These are phyloP conservation scores for Synanthedon myopaeformis DNA, from an alignment of 2,888 invertebrate genomes.

Conservation along the genomic window DNA sequence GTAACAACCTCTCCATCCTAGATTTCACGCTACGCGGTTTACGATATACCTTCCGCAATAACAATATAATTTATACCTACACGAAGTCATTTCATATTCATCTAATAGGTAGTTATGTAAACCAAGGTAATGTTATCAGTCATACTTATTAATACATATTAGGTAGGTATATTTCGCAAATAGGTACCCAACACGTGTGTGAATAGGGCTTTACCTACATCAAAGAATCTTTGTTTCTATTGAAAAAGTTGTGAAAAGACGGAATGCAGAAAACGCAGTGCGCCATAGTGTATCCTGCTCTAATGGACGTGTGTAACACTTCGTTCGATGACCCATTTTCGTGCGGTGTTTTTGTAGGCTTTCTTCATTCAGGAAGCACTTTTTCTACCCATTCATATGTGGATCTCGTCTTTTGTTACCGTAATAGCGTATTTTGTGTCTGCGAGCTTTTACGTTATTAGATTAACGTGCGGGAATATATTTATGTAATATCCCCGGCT, in stretches of 20 bases:
- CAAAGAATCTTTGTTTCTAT: too few relatives aligned
- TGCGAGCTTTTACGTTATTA: conserved; percentile 10
- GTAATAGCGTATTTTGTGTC: conserved; percentile 26
- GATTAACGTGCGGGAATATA: conserved; percentile 2
- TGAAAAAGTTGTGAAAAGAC: neutral
- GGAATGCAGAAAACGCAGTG: neutral
- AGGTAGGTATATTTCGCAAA: too few relatives aligned
- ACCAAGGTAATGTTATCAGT: too few relatives aligned
- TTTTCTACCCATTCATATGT: conserved; percentile 23
- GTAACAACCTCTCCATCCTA: too few relatives aligned
- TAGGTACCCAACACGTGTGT: too few relatives aligned
- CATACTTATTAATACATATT: too few relatives aligned
- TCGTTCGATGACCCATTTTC: conserved; percentile 49
- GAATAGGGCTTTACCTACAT: too few relatives aligned
- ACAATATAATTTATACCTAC: too few relatives aligned
- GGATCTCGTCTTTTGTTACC: conserved; percentile 24
- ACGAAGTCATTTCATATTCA: too few relatives aligned
- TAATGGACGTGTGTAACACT: conserved; percentile 24
- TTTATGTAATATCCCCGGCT: neutral
- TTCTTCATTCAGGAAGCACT: conserved; percentile 24
- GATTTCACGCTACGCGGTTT: too few relatives aligned
- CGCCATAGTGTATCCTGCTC: conserved; percentile 14
- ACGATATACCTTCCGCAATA: too few relatives aligned
- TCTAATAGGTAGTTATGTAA: too few relatives aligned
- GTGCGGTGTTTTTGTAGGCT: conserved; percentile 31